Conservation (phyloP, 2,113 vertebrate species). For the Orientallactaga bullata region DNA sequence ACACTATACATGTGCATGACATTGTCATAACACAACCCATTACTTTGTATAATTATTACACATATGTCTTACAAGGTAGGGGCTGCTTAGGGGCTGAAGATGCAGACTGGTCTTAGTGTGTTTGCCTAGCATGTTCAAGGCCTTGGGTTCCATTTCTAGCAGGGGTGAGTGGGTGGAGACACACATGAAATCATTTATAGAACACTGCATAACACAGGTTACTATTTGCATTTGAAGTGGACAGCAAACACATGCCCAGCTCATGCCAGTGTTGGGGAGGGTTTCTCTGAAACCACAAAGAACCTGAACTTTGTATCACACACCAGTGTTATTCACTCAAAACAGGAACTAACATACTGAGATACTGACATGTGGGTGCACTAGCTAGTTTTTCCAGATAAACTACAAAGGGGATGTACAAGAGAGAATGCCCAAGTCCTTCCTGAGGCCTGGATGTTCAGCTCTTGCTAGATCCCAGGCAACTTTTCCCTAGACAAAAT, state of each 20-base stretch:
- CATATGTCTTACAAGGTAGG: too few species aligned
- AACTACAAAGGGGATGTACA: not conserved
- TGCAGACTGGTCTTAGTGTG: not conserved
- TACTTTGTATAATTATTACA: too few species aligned
- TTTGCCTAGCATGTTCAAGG: not conserved
- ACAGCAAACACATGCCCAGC: not conserved
- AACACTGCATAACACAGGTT: not conserved
- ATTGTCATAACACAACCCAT: too few species aligned
- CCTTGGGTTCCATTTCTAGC: too few species aligned
- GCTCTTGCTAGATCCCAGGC: not conserved
- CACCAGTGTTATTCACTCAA: not conserved
- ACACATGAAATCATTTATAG: not conserved
- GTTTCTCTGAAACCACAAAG: not conserved
- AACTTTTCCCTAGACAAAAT: constrained; percentile 16
- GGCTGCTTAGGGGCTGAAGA: not conserved
- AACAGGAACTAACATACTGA: not conserved
- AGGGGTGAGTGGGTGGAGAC: not conserved
- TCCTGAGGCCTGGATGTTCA: not conserved
- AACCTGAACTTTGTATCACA: not conserved
- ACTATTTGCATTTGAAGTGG: not conserved
- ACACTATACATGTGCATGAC: too few species aligned
- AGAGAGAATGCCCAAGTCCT: not conserved
- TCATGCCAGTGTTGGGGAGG: not conserved
- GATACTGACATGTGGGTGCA: not conserved
- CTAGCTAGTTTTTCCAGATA: not conserved